Evolutionary conservation across 1,140 invertebrate genomes (phyloP).

Genomic region (Zeugodacus cucurbitae): DNA sequence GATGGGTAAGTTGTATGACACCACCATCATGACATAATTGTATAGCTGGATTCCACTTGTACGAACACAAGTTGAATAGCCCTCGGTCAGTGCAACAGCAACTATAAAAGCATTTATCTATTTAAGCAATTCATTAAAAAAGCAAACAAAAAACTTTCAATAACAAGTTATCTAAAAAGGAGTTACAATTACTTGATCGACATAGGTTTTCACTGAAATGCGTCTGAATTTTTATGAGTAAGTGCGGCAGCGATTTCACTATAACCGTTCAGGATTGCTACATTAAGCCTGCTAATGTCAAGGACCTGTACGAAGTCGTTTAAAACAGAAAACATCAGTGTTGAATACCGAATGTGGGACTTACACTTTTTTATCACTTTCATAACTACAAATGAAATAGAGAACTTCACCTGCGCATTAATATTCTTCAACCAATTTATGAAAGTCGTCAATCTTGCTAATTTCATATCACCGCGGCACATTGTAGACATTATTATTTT

Average conservation of each 20-base stretch:
- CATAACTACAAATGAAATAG: too few species aligned
- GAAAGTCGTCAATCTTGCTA: too few species aligned
- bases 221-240: neutral
- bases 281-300: neutral
- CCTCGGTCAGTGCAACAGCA: neutral
- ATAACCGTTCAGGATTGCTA: neutral
- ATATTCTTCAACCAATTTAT: too few species aligned
- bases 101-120: neutral
- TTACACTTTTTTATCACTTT: too few species aligned
- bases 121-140: neutral
- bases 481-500: neutral
- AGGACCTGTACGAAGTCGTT: neutral
- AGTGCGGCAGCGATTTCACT: neutral
- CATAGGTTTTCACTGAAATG: neutral
- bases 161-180: neutral
- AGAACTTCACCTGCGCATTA: too few species aligned
- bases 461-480: too few species aligned
- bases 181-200: neutral
- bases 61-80: neutral
- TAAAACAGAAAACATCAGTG: neutral
- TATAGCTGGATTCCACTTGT: neutral
- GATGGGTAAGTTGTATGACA: neutral
- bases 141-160: neutral
- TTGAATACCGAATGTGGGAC: too few species aligned
- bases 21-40: neutral